Evolutionary conservation across 2,113 vertebrate genomes (phyloP), one percentile per base, ranked within the genome.

Genomic region (Brachypodius melanocephalos): DNA sequence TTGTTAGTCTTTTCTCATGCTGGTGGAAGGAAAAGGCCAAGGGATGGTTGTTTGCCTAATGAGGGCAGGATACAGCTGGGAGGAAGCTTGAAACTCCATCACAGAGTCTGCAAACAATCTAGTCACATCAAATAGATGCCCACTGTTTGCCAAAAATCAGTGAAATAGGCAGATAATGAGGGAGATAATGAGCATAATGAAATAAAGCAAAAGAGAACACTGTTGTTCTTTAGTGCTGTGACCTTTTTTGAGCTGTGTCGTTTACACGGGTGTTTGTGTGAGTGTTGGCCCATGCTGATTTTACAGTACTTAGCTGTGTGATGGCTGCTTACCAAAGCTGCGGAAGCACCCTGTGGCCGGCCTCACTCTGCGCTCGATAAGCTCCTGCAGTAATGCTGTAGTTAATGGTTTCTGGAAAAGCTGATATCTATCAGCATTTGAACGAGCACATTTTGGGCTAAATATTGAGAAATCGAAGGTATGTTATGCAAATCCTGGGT

Each of bases 401-500:
- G 93, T 97, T 98, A 97, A 98, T 97, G 91, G 83, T 96, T 98
- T 97, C 95, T 97, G 95, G 96, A 97, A 98, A 62, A 97, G 95
- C 40, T 61, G 90, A 69, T 96, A 90, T 93, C 97, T 96, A 43
- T 96, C 96, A 95, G 95, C 95, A 62, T 96, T 96, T 88, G 89
- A 97, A 92, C 6, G 10, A 92, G 81, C 72, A 85, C 90, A 91
- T 94, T 97, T 96, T 83, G 96, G 96, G 78, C 96, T 94, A 96
- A 97, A 97, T 95, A 95, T 96, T 98, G 96, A 98, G 96, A 97
- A 98, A 97, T 97, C 71, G 12, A 89, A 97, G 97, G 97, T 98
- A 98, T 97, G 97, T 90, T 93, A 95, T 81, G 88, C 95, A 97
- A 98, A 97, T 96, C 95, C 96, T 96, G 97, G 97, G 97, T 95